phyloP scores from a whole-genome alignment of 2,888 invertebrate species.

The Lepidocyrtoides sp. region DNA sequence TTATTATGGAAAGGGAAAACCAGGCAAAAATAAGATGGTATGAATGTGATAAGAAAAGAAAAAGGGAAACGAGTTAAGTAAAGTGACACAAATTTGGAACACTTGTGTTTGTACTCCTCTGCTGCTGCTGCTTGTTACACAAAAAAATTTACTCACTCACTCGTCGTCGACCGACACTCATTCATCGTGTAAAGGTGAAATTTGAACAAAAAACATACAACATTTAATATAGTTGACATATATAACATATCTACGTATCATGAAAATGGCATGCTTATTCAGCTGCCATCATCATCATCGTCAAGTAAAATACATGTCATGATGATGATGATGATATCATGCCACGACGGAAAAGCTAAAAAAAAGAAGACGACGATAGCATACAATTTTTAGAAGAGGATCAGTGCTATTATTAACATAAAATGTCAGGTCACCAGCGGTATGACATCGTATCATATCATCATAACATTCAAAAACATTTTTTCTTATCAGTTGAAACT shows the following conservation, averaged over 20 bases:
- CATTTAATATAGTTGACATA: neutral
- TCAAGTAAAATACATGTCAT: conserved; percentile 2
- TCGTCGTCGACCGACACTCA: neutral
- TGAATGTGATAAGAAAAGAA: conserved; percentile 17
- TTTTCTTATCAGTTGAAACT: too few species aligned
- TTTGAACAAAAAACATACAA: neutral
- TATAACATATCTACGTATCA: neutral
- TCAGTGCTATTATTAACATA: neutral
- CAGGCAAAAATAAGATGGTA: conserved; percentile 27
- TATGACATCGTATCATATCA: neutral
- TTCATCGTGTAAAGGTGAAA: neutral
- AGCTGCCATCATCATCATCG: conserved; percentile 25
- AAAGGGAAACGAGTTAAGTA: conserved; percentile 1
- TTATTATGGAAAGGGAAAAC: neutral
- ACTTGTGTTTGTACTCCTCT: too few species aligned
- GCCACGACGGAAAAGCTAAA: neutral
- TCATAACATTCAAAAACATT: neutral
- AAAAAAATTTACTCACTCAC: neutral
- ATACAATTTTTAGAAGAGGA: neutral
- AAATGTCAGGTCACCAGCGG: neutral
- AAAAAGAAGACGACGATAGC: neutral
- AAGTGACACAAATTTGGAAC: conserved; percentile 40
- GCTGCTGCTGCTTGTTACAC: neutral
- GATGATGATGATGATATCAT: neutral
- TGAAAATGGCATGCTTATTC: neutral